These are phyloP conservation scores for Eilema sororculum DNA, from an alignment of 2,888 invertebrate species.

Conservation along the genomic window DNA sequence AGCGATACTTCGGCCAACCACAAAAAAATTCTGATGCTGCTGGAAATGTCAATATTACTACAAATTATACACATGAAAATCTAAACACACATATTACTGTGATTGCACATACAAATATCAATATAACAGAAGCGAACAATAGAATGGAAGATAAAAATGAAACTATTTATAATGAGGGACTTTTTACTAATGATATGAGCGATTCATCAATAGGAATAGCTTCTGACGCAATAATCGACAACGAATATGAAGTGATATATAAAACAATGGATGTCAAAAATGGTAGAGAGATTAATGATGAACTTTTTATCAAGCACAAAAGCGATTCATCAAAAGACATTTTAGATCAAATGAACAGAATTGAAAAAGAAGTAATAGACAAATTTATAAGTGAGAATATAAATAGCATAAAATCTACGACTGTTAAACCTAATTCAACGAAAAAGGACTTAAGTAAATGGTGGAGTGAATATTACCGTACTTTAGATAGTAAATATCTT, in stretches of 20 bases:
- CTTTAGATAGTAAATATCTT: neutral
- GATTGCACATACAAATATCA: neutral
- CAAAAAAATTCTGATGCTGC: neutral
- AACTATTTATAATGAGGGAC: neutral
- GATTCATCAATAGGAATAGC: neutral
- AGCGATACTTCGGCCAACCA: neutral
- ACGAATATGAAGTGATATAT: neutral
- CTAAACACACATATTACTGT: neutral
- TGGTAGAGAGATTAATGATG: neutral
- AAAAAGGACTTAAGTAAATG: neutral
- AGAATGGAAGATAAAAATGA: neutral
- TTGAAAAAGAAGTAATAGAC: neutral
- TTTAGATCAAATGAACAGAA: neutral
- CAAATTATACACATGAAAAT: neutral
- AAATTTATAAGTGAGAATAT: no score
- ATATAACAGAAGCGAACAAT: neutral
- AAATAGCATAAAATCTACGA: no score
- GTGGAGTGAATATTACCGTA: slow-evolving; percentile 2
- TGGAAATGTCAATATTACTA: neutral
- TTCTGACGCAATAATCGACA: neutral
- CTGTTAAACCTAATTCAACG: neutral
- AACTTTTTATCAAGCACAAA: neutral
- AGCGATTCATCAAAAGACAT: neutral
- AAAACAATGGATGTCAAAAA: neutral
- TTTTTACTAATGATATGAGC: neutral